These are phyloP conservation scores for Muraenolepis orangiensis DNA, from an alignment of 2,797 vertebrate genomes.

Conservation along the genomic window DNA sequence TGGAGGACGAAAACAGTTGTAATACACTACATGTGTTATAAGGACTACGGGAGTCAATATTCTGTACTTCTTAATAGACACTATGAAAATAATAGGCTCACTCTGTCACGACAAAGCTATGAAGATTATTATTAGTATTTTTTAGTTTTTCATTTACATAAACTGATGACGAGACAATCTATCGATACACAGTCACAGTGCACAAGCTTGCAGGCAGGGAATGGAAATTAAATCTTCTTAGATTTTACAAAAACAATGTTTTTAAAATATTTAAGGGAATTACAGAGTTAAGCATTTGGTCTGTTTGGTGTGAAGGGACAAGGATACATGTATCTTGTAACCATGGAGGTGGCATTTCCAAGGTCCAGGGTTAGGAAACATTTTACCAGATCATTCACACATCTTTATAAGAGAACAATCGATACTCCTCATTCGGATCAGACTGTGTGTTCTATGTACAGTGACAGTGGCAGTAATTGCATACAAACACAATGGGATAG, in stretches of 20 bases:
- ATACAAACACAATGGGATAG: neutral
- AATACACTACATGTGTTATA: slow-evolving; percentile 68
- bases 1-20: slow-evolving; percentile 58
- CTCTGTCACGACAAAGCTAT: slow-evolving; percentile 92
- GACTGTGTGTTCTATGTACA: neutral
- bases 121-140: slow-evolving; percentile 76
- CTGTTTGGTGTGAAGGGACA: slow-evolving; percentile 38
- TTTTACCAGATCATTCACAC: neutral
- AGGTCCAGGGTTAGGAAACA: neutral
- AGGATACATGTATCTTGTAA: slow-evolving; percentile 13
- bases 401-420: neutral
- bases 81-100: slow-evolving; percentile 79
- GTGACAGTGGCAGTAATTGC: neutral
- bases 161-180: slow-evolving; percentile 90
- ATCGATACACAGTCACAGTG: slow-evolving; percentile 94
- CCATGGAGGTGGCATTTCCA: slow-evolving; percentile 14
- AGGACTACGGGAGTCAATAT: slow-evolving; percentile 69
- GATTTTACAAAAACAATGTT: slow-evolving; percentile 48
- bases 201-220: slow-evolving; percentile 95
- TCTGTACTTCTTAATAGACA: slow-evolving; percentile 68
- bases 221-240: slow-evolving; percentile 56
- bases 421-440: neutral
- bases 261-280: slow-evolving; percentile 52
- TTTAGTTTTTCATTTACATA: slow-evolving; percentile 33
- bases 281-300: slow-evolving; percentile 41